Evolutionary conservation across 2,113 vertebrate genomes (phyloP), one percentile per base, ranked within the genome.

Genomic region (Pachypanchax playfairii): DNA sequence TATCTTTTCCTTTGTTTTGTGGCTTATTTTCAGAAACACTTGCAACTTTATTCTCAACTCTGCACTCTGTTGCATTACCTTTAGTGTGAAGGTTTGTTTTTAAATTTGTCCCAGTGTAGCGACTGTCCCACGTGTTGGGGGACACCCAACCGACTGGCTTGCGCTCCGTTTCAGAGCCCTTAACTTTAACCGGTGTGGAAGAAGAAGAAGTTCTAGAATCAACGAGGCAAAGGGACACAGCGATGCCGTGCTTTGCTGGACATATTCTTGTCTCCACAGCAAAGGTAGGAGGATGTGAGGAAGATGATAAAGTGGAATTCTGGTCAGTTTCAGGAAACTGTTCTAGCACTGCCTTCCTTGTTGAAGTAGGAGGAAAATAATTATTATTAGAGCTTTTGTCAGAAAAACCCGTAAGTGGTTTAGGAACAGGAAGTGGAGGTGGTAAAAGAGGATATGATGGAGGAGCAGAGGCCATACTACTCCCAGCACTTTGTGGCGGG

Each of bases 171-270:
- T 78, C 82, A 26, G 62, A 20, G 15, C 75, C 77, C 51, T 93
- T 91, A 33, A 91, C 90, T 46, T 91, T 93, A 70, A 92, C 85
- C 22, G 90, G 83, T 18, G 86, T 87, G 0, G 91, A 88, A 29
- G 80, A 76, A 31, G 80, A 44, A 35, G 67, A 31, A 26, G 89
- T 88, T 7, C 87, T 92, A 42, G 80, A 79, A 36, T 87, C 88
- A 41, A 82, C 62, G 0, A 80, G 50, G 17, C 73, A 79, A 67
- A 83, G 20, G 1, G 90, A 90, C 29, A 88, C 82, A 21, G 80
- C 88, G 13, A 85, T 91, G 58, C 92, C 90, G 43, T 92, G 88
- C 11, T 88, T 92, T 0, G 86, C 73, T 11, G 26, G 77, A 63
- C 77, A 73, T n/a, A 71, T 76, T 71, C 1, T 57, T 0, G 84